These are phyloP conservation scores for Drosophila antonietae DNA, from an alignment of 2,888 invertebrate genomes.

Conservation along the genomic window DNA sequence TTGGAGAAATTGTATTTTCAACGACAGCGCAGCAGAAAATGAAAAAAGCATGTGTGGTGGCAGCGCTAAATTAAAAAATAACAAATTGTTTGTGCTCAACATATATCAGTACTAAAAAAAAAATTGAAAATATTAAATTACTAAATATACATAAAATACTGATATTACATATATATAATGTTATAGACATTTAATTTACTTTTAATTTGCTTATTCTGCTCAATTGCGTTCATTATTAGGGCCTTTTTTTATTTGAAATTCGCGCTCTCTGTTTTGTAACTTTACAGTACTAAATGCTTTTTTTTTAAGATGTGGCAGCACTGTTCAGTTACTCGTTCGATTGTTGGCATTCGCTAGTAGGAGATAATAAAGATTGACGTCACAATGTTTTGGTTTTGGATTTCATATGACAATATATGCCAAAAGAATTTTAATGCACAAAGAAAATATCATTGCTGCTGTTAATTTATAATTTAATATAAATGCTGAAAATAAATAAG, in stretches of 20 bases:
- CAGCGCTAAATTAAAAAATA: constrained; percentile 37
- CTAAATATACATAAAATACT: not conserved
- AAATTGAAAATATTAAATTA: not conserved
- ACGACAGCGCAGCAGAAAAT: constrained; percentile 30
- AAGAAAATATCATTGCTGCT: not conserved
- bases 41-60: constrained; percentile 26
- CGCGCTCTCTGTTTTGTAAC: not conserved
- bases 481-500: not conserved
- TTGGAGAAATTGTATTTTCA: constrained; percentile 41
- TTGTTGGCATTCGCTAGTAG: not conserved
- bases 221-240: not conserved
- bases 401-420: not conserved
- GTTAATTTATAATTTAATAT: not conserved
- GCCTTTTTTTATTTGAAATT: not conserved
- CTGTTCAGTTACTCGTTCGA: not conserved
- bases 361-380: constrained; percentile 12
- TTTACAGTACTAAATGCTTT: constrained; percentile 9
- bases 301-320: constrained; percentile 15
- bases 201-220: not conserved
- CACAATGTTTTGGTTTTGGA: not conserved
- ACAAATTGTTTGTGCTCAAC: constrained; percentile 9
- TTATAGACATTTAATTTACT: not conserved
- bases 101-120: not conserved
- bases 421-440: not conserved
- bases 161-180: not conserved